Evolutionary conservation across 2,888 invertebrate species (phyloP), one percentile per base, ranked within the genome.

Genomic region (Eretmocerus hayati): DNA sequence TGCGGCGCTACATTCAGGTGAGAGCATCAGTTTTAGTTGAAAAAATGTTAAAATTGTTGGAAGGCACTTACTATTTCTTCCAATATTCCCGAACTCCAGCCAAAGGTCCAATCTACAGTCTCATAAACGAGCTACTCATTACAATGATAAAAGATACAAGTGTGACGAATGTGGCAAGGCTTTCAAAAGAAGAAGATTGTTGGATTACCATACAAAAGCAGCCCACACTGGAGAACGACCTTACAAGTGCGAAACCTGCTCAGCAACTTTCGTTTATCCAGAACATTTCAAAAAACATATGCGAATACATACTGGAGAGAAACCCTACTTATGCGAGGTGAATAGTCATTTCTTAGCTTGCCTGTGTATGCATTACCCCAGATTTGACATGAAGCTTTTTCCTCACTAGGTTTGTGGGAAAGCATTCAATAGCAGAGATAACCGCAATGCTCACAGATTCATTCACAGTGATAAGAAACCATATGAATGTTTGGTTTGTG

Each of bases 401-500:
- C 5, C 2, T 38, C 20, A 13, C 42, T 67, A 83, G 79, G 81
- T 89, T 15, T 90, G 90, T 69, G 87, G 86, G 43, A 90, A 89
- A 67, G 79, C 84, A 42, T 90, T 90, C 73, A 87, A 84, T 65
- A 86, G 87, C 9, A 78, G 87, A 50, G 90, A 90, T 72, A 90
- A 90, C 64, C 77, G 89, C 50, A 89, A 90, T 73, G 85, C 86
- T 9, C 90, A 90, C 67, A 77, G 87, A 23, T 90, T 88, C 70
- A 83, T 87, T 39, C 90, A 90, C 72, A 87, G 86, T 61, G 85
- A 88, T 66, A 87, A 88, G 66, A 90, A 90, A 61, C 90, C 89
- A 0, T 90, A 88, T 70, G 88, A 88, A 69, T 90, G 90, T 63
- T 72, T 84, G 52, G 81, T 83, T 5, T 90, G 90, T 64, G 87